Conservation (phyloP, 2,888 invertebrate species). For the Xanthia icteritia region DNA sequence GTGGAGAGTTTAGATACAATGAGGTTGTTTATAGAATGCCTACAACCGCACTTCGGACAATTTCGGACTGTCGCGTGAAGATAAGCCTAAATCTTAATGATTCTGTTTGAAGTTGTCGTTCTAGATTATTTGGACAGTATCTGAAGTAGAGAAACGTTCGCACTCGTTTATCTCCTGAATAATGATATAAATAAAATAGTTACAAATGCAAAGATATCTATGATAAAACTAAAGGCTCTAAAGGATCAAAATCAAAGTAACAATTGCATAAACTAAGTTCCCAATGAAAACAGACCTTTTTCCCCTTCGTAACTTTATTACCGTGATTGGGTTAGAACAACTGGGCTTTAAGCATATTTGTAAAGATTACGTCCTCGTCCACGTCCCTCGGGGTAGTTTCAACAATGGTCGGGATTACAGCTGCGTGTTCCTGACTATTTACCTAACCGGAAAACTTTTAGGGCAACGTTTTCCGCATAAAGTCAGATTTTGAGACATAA, state of each 20-base stretch:
- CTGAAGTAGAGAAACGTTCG: background rate
- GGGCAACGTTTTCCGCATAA: no score
- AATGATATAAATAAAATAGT: background rate
- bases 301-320: background rate
- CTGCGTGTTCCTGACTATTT: background rate
- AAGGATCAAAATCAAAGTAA: background rate
- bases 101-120: background rate
- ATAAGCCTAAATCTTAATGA: background rate
- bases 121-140: background rate
- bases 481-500: background rate
- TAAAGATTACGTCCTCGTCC: background rate
- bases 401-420: background rate
- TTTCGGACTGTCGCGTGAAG: background rate
- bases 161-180: background rate
- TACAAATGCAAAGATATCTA: background rate
- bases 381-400: background rate
- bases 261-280: background rate
- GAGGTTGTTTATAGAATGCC: constrained; percentile 5
- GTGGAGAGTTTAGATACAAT: constrained; percentile 16
- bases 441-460: background rate
- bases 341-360: constrained; percentile 14
- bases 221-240: background rate
- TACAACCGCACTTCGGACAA: constrained; percentile 4
- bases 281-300: constrained; percentile 6
- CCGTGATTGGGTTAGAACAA: background rate